Evolutionary conservation across 2,888 invertebrate species (phyloP), one percentile per base, ranked within the genome.

Genomic region (Melanargia galathea): DNA sequence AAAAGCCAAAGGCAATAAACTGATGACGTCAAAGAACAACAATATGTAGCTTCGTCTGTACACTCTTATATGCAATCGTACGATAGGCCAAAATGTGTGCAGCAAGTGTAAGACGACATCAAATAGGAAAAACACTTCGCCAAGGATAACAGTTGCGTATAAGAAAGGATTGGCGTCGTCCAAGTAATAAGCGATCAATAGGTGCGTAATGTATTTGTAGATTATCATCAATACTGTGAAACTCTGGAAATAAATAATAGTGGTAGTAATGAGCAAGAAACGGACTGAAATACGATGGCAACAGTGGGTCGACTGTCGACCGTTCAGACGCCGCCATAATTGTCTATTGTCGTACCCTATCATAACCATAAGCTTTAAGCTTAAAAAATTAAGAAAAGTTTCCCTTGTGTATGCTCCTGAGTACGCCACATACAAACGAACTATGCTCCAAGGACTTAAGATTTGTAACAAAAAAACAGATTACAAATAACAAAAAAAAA

Each of bases 51-150:
- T 82, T 59, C 86, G 76, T 66, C 83, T 78, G 33, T 80, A 80
- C 0, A 83, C 80, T 55, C 86, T 77, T 60, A 84, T 78, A 55
- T 90, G 76, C 4, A 81, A 26, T 1, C 88, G 75, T 2, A 87
- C 78, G 3, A 80, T 55, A 0, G 86, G 79, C 90, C 90, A 90
- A 58, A 75, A 82, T 0, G 69, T 38, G 33, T 90, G 90, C 5
- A 88, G 65, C 1, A 84, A 49, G 22, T 82, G 78, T 2, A 86
- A 59, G 0, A 80, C 4, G 1, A 88, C 76, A 64, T 90, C 89
- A 2, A 75, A 5, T 0, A 70, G 22, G 61, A 74, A 90, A 1
- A 84, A n/a, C 1, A 75, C 0, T 65, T 90, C 90, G 0, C 76
- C 69, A 4, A 79, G 0, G 0, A 66, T 38, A 10, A 84, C 30